Evolutionary conservation across 2,888 invertebrate species (phyloP), one percentile per base, ranked within the genome.

Genomic region (Dryadula phaetusa): DNA sequence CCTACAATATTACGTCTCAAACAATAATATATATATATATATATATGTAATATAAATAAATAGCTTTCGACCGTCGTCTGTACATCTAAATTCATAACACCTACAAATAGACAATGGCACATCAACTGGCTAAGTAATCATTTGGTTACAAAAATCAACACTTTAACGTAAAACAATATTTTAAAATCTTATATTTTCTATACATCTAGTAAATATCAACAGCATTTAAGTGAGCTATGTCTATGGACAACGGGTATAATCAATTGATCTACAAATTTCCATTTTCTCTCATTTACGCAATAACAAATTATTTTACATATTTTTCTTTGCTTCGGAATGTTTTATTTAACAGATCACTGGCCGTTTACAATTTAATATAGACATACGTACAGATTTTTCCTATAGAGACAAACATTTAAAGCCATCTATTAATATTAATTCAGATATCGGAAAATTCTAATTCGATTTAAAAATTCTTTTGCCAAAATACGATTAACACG

Each of bases 71-170:
- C 22, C 56, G 56, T 40, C 20, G 56, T 56, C 40, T 10, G 22
- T 40, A 37, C 54, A 40, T 40, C 40, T 3, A n/a, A 6, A 32
- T 47, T 2, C 6, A 49, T 47, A 60, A 65, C 58, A 65, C 25
- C 46, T 60, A 65, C 40, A 58, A 47, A 56, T 25, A 18, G 25
- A 25, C 16, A 63, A 63, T 65, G 58, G 64, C 58, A 65, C 64
- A 64, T 56, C 58, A 32, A 49, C 49, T 60, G 65, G 60, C 47
- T 49, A 49, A 40, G 42, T 49, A 32, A 10, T 40, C 16, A 40
- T 56, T 56, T 54, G 22, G 14, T 22, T 37, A 40, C 22, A 56
- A 22, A 56, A 56, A 56, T 25, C 22, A 16, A 22, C 40, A 56
- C 37, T 56, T 40, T 25, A 56, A 56, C 56, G 37, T 25, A 40